These are phyloP conservation scores for Vespertilio murinus DNA, from an alignment of 2,797 vertebrate genomes.

Conservation along the genomic window DNA sequence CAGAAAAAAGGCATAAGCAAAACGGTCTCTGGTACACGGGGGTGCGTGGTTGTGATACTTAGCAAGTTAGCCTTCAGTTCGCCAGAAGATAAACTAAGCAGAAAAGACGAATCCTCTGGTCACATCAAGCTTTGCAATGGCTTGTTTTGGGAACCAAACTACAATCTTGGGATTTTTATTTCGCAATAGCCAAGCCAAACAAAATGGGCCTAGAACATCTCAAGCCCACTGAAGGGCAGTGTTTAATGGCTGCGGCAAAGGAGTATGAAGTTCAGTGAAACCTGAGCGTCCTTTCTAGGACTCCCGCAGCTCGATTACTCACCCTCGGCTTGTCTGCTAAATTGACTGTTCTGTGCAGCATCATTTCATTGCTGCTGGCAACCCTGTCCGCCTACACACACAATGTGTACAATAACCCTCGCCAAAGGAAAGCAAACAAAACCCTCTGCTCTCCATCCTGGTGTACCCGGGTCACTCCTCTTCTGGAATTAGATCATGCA, in stretches of 20 bases:
- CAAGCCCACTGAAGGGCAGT: background rate
- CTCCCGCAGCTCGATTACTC: constrained; percentile 18
- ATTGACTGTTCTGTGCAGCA: background rate
- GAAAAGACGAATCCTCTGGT: background rate
- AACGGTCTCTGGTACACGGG: background rate
- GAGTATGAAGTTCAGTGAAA: background rate
- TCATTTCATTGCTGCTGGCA: background rate
- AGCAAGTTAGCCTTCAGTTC: background rate
- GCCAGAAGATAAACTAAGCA: background rate
- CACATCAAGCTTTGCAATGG: background rate
- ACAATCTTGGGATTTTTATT: constrained; percentile 22
- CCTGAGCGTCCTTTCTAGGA: background rate
- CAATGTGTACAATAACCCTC: background rate
- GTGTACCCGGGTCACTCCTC: no score
- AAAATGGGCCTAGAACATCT: background rate
- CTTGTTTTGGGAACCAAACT: constrained; percentile 2
- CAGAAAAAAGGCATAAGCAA: background rate
- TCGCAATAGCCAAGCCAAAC: background rate
- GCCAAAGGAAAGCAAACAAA: constrained; percentile 6
- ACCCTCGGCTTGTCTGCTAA: background rate
- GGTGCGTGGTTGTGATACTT: background rate
- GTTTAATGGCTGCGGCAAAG: background rate
- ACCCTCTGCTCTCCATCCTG: background rate
- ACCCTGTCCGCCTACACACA: constrained; percentile 29
- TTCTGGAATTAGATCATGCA: background rate